These are phyloP conservation scores for Pseudorectes ferrugineus DNA, from an alignment of 2,113 vertebrate species.

Conservation along the genomic window DNA sequence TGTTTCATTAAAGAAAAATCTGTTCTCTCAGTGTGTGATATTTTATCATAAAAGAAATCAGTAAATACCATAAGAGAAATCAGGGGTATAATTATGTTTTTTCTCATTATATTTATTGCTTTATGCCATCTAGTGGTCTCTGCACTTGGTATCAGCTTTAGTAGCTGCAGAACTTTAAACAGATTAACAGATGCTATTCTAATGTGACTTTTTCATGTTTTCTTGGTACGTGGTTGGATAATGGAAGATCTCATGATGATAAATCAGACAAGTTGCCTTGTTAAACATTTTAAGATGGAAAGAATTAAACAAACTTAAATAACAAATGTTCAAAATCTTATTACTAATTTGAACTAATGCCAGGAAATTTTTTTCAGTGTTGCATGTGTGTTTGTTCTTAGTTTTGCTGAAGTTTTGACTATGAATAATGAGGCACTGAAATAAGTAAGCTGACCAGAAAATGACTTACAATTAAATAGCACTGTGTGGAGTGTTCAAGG, in stretches of 20 bases:
- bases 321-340: conserved; percentile 70
- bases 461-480: neutral
- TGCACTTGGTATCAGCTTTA: neutral
- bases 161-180: neutral
- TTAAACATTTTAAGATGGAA: conserved; percentile 57
- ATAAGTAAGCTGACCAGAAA: conserved; percentile 61
- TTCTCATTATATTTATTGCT: conserved; percentile 21
- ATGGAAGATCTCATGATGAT: conserved; percentile 49
- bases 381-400: conserved; percentile 67
- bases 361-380: conserved; percentile 34
- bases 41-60: neutral
- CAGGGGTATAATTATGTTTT: neutral
- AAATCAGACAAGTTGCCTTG: conserved; percentile 46
- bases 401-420: conserved; percentile 66
- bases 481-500: neutral
- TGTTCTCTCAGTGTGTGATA: neutral
- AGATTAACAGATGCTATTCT: conserved; percentile 19
- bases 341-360: conserved; percentile 67
- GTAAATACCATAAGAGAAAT: neutral
- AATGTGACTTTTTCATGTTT: conserved; percentile 53
- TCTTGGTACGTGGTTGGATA: conserved; percentile 9
- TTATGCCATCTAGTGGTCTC: conserved; percentile 61
- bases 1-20: neutral
- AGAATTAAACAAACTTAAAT: conserved; percentile 72
- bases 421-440: conserved; percentile 60